Base-by-base conservation (phyloP, 2,113 vertebrate species). In the Tor tambroides region DNA sequence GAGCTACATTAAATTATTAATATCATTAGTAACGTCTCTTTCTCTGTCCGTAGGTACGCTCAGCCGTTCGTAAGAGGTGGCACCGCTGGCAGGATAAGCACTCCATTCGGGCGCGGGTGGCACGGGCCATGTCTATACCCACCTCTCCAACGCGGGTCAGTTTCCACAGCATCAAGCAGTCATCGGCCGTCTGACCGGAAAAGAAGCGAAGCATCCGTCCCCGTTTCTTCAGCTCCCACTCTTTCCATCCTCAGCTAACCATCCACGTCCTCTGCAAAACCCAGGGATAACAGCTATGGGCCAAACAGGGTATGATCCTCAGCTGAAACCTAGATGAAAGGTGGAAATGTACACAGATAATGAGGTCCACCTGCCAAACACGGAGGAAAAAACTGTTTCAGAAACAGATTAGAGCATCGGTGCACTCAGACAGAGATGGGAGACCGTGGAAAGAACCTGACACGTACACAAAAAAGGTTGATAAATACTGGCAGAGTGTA, bases 121-220 rank as follows among this genome's bases (percentile, higher is more conserved):
- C 98, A 0, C 94, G 97, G 0, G 97, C 98, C 89, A 98, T 99
- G 98, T 99, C 98, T 92, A 98, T 99, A 90, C 98, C 97, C 87
- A 99, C 98, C 0, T 99, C 98, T 1, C 98, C 98, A 0, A 98
- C 98, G 4, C 95, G 97, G 0, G 95, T 99, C 94, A 99, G 98
- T 93, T 99, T 99, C 85, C 98, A 99, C 94, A 98, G 98, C 95
- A 98, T 99, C 96, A 99, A 99, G 92, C 98, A 98, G 91, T 98
- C 97, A 1, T 90, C 90, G 1, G 88, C 90, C 5, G 86, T 90
- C 75, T 90, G 86, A 90, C 74, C 30, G 15, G n/a, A 67, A 28
- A 28, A 32, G 41, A 85, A 61, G 41, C 19, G 14, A 15, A 83
- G n/a, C 14, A 28, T 23, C 54, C 8, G 7, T 11, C 41, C 38